phyloP scores from a whole-genome alignment of 2,797 vertebrate genomes.

The Pseudochromis fuscus region DNA sequence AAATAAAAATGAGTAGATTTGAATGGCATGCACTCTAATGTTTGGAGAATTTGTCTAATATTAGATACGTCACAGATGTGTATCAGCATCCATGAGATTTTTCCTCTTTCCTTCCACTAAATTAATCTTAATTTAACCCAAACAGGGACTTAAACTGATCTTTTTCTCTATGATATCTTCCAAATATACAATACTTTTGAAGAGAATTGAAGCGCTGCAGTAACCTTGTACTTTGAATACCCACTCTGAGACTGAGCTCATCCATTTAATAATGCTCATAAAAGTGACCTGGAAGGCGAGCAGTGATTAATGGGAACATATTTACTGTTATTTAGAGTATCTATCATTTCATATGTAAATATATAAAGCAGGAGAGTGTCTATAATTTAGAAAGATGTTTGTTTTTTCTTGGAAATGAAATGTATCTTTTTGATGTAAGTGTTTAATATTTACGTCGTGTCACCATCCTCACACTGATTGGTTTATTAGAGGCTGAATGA shows the following conservation, averaged over 20 bases:
- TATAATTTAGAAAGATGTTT: not conserved
- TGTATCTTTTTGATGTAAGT: too few species aligned
- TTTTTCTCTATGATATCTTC: not conserved
- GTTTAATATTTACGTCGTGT: too few species aligned
- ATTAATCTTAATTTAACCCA: slow-evolving; percentile 13
- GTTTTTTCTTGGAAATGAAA: too few species aligned
- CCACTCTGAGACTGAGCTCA: slow-evolving; percentile 21
- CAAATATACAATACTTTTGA: not conserved
- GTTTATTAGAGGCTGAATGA: too few species aligned
- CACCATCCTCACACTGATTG: too few species aligned
- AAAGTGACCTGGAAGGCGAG: slow-evolving; percentile 1
- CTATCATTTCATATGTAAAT: slow-evolving; percentile 3
- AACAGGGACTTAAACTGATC: slow-evolving; percentile 24
- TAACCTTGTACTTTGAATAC: slow-evolving; percentile 34
- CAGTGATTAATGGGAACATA: slow-evolving; percentile 7
- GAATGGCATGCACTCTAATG: not conserved
- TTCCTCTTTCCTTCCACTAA: not conserved
- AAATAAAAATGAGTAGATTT: not conserved
- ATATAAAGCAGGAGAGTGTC: not conserved
- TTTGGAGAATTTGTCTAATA: not conserved
- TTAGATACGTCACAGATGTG: too few species aligned
- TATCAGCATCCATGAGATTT: not conserved
- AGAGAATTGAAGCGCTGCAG: not conserved
- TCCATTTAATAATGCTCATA: slow-evolving; percentile 22
- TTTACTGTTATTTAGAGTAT: slow-evolving; percentile 5